Conservation (phyloP, 2,888 invertebrate species). For the Netelia virgata region DNA sequence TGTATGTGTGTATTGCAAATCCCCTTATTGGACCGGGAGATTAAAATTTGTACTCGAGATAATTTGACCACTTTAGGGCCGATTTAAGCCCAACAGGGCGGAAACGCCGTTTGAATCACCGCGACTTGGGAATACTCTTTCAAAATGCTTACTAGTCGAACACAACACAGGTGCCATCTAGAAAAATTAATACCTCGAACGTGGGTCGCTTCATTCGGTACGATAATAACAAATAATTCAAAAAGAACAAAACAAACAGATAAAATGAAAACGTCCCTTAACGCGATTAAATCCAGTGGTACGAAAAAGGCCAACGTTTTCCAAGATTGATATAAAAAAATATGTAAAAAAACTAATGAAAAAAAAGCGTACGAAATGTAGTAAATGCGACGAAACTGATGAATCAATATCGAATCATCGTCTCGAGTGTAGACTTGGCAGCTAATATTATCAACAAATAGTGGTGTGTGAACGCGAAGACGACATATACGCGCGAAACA, state of each 20-base stretch:
- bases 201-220: neutral
- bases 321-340: neutral
- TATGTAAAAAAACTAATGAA: conserved; percentile 5
- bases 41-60: conserved; percentile 56
- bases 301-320: neutral
- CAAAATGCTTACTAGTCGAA: neutral
- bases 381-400: neutral
- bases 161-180: neutral
- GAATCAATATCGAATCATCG: neutral
- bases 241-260: conserved; percentile 8
- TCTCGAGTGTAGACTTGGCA: neutral
- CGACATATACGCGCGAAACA: neutral
- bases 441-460: neutral
- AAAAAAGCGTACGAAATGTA: conserved; percentile 6
- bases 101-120: neutral
- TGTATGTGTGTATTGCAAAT: conserved; percentile 27
- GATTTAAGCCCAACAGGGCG: conserved; percentile 18
- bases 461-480: neutral
- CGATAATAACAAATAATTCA: neutral
- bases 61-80: conserved; percentile 10
- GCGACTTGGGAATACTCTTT: neutral
- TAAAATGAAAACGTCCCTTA: neutral
- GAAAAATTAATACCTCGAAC: neutral
- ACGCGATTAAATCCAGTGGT: neutral
- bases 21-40: conserved; percentile 2